Conservation (phyloP, 1,140 invertebrate species). For the Holcopasites calliopsidis region DNA sequence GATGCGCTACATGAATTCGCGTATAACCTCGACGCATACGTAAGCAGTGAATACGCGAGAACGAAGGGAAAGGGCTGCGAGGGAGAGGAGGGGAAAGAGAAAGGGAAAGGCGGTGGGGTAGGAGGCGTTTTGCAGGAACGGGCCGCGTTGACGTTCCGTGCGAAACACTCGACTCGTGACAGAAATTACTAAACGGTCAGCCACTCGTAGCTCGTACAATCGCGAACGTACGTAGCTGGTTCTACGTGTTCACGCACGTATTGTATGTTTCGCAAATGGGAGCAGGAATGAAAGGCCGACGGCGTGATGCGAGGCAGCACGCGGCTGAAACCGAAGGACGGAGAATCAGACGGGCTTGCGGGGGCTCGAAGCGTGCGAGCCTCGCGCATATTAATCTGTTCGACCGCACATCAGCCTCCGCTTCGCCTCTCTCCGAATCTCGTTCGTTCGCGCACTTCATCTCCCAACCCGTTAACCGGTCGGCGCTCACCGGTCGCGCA, state of each 20-base stretch:
- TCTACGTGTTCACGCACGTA: conserved; percentile 54
- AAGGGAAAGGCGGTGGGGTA: background rate
- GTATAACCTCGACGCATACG: conserved; percentile 59
- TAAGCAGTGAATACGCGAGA: conserved; percentile 35
- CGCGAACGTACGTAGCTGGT: conserved; percentile 51
- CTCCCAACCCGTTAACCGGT: conserved; percentile 68
- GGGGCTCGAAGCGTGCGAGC: conserved; percentile 54
- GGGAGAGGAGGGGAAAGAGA: no score
- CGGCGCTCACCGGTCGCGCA: conserved; percentile 67
- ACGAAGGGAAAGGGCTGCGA: background rate
- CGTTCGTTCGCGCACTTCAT: conserved; percentile 74
- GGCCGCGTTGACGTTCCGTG: conserved; percentile 64
- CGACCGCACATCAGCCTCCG: conserved; percentile 75
- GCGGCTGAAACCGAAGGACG: conserved; percentile 55
- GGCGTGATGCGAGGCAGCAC: conserved; percentile 36
- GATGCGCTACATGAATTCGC: conserved; percentile 61
- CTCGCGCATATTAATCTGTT: conserved; percentile 78
- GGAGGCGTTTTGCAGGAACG: conserved; percentile 55
- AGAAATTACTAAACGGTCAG: conserved; percentile 73
- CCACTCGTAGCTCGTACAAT: conserved; percentile 43
- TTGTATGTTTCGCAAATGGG: conserved; percentile 61
- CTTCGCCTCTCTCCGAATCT: conserved; percentile 65
- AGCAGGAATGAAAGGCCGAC: conserved; percentile 58
- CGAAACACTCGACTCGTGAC: conserved; percentile 76
- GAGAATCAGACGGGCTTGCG: conserved; percentile 33